Evolutionary conservation across 92 coral and sea anemone species (phyloP), one percentile per base, ranked within the genome.

Genomic region (Epizoanthus illoricatus): DNA sequence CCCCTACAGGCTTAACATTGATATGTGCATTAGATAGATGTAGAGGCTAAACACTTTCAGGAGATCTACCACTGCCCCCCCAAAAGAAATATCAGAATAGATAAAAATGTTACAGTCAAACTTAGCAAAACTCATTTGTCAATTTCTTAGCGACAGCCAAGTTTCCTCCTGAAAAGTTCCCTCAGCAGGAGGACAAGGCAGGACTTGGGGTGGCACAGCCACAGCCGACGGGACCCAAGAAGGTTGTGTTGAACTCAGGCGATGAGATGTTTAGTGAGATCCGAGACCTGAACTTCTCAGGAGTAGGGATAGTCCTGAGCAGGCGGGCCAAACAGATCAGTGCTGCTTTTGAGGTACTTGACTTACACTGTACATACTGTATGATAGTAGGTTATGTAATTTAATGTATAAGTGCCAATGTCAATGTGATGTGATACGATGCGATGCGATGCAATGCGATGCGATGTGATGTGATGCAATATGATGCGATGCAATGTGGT

Each of bases 221-320:
- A 7, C 97, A 89, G 56, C 88, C 90, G 18, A 71, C 93, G 7
- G 99, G 97, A 49, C 99, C 98, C 17, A 96, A 94, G 84, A 96
- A 96, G 80, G 93, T 96, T 7, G 97, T 92, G 62, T 84, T 96
- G 55, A 96, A 96, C 84, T 96, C 99, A 3, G 90, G 92, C 19
- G 99, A 96, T 79, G 98, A 94, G 65, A 76, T 96, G 55, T 96
- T 80, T 80, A 85, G 88, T 54, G 99, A 96, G 47, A 90, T 96
- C 18, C 85, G 99, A 71, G 99, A 96, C 89, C 81, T 86, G 87
- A 96, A 96, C 89, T 96, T 96, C 87, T 96, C 97, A 7, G 99
- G 97, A 61, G 99, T 96, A 23, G 99, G 99, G 45, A 89, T 94
- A 70, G 92, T 93, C 0, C 81, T 96, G 85, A 96, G 99, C 75